Base-by-base conservation (phyloP, 2,888 invertebrate species). In the Oscheius sp. region DNA sequence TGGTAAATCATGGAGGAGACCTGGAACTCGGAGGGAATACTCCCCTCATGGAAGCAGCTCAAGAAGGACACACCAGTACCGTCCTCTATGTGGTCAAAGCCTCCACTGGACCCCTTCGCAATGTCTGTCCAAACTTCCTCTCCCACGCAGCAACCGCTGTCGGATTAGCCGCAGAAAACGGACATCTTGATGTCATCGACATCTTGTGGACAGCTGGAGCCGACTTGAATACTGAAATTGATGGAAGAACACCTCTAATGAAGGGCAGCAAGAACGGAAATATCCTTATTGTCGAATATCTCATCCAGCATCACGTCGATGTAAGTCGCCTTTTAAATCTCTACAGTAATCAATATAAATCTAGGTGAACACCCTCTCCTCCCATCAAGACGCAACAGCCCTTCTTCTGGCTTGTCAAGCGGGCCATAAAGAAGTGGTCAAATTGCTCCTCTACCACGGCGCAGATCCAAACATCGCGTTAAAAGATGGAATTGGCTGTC, bases 221-320 rank as follows among this genome's bases (percentile, higher is more conserved):
- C 65, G 92, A 93, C 88, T 89, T 96, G 91, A 64, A 69, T 37
- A 20, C 53, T 4, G 94, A 95, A 89, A 93, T 94, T 52, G 96
- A 97, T 88, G 96, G 95, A 4, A 91, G 96, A 83, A 98, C 97
- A 75, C 96, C 97, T 55, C 89, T 98, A 86, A 97, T 98, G 97
- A 97, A 96, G 89, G 96, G 97, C 29, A 95, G 95, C 80, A 91
- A 96, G 79, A 95, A 96, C 17, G 97, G 97, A 0, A 96, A 97
- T 88, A 89, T 94, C 65, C 94, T 94, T 89, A 95, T 96, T 76
- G 96, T 96, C 80, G 93, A 95, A 90, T 96, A 94, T 90, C 91
- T 98, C 73, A 92, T 96, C 79, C 91, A 92, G 68, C 93, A 94
- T 88, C 91, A 91, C 74, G 93, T 93, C 23, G 91, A 93, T 87